Base-by-base conservation (phyloP, 2,113 vertebrate genomes). In the Antennarius striatus region DNA sequence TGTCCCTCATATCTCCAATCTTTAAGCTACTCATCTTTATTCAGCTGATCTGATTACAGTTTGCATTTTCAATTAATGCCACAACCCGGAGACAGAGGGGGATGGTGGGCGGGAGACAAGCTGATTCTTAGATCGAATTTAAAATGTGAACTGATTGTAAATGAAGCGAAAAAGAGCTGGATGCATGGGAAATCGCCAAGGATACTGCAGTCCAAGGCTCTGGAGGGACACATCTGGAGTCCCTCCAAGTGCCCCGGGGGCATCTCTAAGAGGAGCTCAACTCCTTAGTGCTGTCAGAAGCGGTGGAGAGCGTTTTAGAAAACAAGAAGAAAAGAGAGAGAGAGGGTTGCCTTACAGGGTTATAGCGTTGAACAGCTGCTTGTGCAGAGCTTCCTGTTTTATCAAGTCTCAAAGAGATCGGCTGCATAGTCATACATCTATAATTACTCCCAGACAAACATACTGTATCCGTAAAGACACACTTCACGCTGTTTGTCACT, bases 211-310 rank as follows among this genome's bases (percentile, higher is more conserved):
- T 86, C 55, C 61, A 39, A 22, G 14, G 62, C 49, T 71, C 36
- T 56, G 71, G 68, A 85, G 73, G 50, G 80, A 54, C 73, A 90
- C 86, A 91, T 91, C 88, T 90, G 89, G 84, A 88, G 58, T 61
- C 39, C 60, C 83, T 89, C 82, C 86, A 90, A 75, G 77, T 74
- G 75, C 89, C 88, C 69, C 10, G 51, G 56, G 79, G 84, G 68
- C 57, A 71, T 76, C 56, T 45, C 71, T 64, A 17, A 77, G 71
- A 83, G 73, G 77, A 86, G 71, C 74, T 53, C 56, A 68, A 42
- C 75, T 84, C 73, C 63, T 28, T 6, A 6, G 39, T 65, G 60
- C 64, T 1, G 7, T 67, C 64, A 83, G 70, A 60, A 55, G 70
- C 66, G 12, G 42, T 11, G 10, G 42, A 15, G 45, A 47, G 14